Percentiles rank a stretch among this genome's conserved stretches.
These are phyloP conservation scores for Colinus virginianus DNA, from an alignment of 2,113 vertebrate genomes.

Conservation along the genomic window DNA sequence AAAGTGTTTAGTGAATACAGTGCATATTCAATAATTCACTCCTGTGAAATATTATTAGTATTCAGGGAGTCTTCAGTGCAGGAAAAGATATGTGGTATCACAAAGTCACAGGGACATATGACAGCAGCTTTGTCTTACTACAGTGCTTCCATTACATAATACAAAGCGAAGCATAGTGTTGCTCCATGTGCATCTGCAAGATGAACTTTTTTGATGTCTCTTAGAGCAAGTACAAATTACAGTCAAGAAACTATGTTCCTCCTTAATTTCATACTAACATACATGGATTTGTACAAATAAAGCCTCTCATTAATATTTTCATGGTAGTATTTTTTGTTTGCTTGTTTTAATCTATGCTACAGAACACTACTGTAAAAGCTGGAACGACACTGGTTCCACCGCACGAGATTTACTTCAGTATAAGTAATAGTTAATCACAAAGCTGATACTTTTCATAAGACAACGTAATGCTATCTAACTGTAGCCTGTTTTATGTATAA, in stretches of 20 bases:
- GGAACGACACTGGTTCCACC: not conserved
- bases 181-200: not conserved
- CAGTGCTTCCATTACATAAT: not conserved
- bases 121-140: not conserved
- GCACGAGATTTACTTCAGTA: not conserved
- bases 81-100: not conserved
- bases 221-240: not conserved
- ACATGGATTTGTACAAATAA: not conserved
- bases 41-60: not conserved
- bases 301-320: not conserved
- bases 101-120: no score
- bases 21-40: not conserved
- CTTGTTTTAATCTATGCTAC: not conserved
- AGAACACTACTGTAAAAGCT: not conserved
- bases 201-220: not conserved
- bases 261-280: not conserved
- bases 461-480: not conserved
- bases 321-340: no score
- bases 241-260: not conserved
- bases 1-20: not conserved
- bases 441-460: not conserved
- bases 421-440: not conserved
- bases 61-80: not conserved
- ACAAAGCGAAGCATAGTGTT: not conserved
- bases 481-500: not conserved